phyloP scores from a whole-genome alignment of 2,888 invertebrate species.

The Drosophila colorata region DNA sequence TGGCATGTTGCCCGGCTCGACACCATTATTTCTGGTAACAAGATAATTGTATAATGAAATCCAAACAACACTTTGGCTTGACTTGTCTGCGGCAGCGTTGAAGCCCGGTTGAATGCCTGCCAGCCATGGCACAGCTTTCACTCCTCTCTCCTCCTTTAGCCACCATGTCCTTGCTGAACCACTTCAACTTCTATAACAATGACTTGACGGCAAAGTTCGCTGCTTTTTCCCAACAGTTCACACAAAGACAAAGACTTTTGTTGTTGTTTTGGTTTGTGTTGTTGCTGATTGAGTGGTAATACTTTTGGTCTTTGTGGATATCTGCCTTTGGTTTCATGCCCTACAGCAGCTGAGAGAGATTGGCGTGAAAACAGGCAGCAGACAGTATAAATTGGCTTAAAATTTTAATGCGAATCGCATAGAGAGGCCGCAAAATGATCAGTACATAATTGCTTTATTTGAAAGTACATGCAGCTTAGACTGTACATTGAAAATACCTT shows the following conservation, averaged over 20 bases:
- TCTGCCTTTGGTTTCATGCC: conserved; percentile 11
- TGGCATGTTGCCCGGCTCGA: conserved; percentile 80
- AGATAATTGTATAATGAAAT: conserved; percentile 83
- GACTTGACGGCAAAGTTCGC: conserved; percentile 79
- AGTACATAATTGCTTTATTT: neutral
- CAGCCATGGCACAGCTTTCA: conserved; percentile 21
- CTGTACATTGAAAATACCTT: neutral
- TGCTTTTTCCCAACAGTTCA: conserved; percentile 46
- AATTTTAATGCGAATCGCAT: neutral
- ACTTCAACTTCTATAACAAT: conserved; percentile 59
- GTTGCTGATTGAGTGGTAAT: conserved; percentile 71
- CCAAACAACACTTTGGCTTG: conserved; percentile 77
- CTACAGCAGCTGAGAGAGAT: neutral
- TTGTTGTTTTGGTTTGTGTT: conserved; percentile 35
- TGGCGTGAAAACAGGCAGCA: neutral
- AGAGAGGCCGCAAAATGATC: neutral
- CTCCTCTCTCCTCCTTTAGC: neutral
- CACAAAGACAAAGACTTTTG: conserved; percentile 50
- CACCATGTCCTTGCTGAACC: conserved; percentile 12
- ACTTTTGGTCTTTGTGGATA: conserved; percentile 31
- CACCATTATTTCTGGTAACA: conserved; percentile 82
- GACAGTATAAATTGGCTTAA: neutral
- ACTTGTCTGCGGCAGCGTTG: conserved; percentile 44
- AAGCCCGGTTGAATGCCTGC: conserved; percentile 13
- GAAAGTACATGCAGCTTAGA: neutral